Evolutionary conservation across 2,113 vertebrate genomes (phyloP).

Genomic region (Perca fluviatilis): DNA sequence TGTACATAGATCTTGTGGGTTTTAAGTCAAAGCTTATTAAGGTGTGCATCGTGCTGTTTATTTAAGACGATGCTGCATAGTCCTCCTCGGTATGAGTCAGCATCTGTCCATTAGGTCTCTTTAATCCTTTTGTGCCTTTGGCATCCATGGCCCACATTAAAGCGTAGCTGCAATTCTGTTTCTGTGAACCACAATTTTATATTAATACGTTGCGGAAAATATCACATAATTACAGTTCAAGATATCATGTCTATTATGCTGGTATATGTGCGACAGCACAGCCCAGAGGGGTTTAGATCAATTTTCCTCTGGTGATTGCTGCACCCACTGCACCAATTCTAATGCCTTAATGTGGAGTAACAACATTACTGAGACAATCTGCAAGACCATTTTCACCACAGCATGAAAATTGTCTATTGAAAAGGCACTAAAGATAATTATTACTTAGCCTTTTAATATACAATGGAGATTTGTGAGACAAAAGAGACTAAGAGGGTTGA

Average conservation of each 20-base stretch:
- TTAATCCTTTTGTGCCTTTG: conserved; percentile 45
- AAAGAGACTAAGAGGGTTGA: conserved; percentile 33
- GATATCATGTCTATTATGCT: conserved; percentile 39
- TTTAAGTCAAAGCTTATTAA: conserved; percentile 28
- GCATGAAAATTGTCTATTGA: conserved; percentile 70
- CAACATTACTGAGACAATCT: conserved; percentile 58
- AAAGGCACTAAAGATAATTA: conserved; percentile 68
- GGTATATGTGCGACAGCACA: conserved; percentile 1
- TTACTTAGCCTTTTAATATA: conserved; percentile 67
- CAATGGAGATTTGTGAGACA: conserved; percentile 57
- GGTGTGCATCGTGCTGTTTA: conserved; percentile 4
- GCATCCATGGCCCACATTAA: conserved; percentile 31
- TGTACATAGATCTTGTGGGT: neutral
- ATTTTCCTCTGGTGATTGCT: conserved; percentile 61
- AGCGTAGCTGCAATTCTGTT: conserved; percentile 21
- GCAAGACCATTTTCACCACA: conserved; percentile 56
- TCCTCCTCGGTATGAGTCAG: conserved; percentile 26
- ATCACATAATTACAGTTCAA: conserved; percentile 61
- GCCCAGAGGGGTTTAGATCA: conserved; percentile 53
- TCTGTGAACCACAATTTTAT: conserved; percentile 34
- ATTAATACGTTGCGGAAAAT: conserved; percentile 50
- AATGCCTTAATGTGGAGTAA: conserved; percentile 51
- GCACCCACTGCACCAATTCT: conserved; percentile 43
- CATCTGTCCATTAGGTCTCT: conserved; percentile 34
- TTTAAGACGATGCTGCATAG: neutral